Conservation (phyloP, 1,140 invertebrate genomes). For the Parapsyche elsis region DNA sequence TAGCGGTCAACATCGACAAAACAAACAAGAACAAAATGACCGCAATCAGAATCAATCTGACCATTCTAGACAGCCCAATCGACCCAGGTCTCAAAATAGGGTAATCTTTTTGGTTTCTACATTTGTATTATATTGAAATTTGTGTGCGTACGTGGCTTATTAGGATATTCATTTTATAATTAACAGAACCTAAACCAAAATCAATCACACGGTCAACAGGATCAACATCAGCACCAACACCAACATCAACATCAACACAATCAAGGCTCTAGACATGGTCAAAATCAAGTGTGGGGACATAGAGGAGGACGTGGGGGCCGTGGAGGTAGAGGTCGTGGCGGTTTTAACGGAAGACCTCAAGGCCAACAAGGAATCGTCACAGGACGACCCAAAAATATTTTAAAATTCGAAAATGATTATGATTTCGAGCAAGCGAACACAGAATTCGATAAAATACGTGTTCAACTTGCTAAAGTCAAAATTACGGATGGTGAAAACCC, state of each 20-base stretch:
- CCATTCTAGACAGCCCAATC: constrained; percentile 36
- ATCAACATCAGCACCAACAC: constrained; percentile 60
- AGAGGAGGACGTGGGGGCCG: constrained; percentile 63
- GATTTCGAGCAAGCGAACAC: constrained; percentile 98
- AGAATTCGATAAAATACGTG: constrained; percentile 92
- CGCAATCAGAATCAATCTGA: constrained; percentile 45
- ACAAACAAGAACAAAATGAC: constrained; percentile 25
- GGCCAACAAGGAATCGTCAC: constrained; percentile 62
- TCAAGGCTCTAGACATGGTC: constrained; percentile 49
- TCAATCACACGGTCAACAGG: constrained; percentile 57
- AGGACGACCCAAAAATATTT: constrained; percentile 72
- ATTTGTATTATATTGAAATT: constrained; percentile 11
- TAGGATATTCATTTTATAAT: constrained; percentile 9
- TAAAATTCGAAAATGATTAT: constrained; percentile 96
- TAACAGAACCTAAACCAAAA: constrained; percentile 38
- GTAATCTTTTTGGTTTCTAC: constrained; percentile 10
- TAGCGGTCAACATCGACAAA: constrained; percentile 41
- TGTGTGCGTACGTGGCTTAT: constrained; percentile 34
- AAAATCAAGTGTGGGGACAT: constrained; percentile 57
- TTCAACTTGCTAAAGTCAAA: constrained; percentile 86
- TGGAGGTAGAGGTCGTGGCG: constrained; percentile 68
- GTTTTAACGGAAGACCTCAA: constrained; percentile 61
- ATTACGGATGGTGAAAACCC: constrained; percentile 72
- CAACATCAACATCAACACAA: constrained; percentile 60
- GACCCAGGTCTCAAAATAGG: constrained; percentile 53